Percentiles rank a stretch among this genome's conserved stretches.
These are phyloP conservation scores for Parazoanthus swiftii DNA, from an alignment of 92 coral and sea anemone species.

Conservation along the genomic window DNA sequence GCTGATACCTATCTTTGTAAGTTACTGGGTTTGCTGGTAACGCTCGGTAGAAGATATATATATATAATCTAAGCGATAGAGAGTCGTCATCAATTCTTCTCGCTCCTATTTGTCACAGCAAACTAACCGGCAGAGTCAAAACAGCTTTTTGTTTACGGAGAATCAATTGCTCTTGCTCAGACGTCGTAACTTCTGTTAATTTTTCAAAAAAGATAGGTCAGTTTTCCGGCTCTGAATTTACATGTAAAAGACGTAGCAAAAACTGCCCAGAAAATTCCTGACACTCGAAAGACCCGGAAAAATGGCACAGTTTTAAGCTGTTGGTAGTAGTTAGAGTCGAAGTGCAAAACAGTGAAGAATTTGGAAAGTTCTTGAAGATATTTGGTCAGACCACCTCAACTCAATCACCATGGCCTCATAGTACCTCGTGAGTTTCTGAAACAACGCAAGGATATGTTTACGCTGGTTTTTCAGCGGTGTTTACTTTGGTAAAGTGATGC, in stretches of 20 bases:
- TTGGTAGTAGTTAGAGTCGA: not conserved
- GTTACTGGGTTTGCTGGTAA: not conserved
- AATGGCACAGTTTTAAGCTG: not conserved
- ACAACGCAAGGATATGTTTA: not conserved
- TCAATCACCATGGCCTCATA: no score
- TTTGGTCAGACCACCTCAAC: not conserved
- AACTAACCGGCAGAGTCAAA: not conserved
- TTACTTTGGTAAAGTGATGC: not conserved
- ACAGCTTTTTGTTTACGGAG: not conserved
- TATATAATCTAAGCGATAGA: not conserved
- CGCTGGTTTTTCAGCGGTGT: not conserved
- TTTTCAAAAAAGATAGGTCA: not conserved
- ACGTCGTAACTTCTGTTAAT: no score
- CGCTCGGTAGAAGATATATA: no score
- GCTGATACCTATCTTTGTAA: not conserved
- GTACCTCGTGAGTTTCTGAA: not conserved
- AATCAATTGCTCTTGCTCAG: not conserved
- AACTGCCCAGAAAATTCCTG: not conserved
- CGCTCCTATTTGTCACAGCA: not conserved
- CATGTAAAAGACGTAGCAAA: no score
- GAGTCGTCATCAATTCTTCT: not conserved
- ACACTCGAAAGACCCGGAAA: not conserved
- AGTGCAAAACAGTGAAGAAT: not conserved
- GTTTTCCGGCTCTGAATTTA: not conserved
- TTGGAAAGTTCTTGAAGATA: conserved; percentile 12